Conservation (phyloP, 2,797 vertebrate genomes). For the Mastacembelus armatus region DNA sequence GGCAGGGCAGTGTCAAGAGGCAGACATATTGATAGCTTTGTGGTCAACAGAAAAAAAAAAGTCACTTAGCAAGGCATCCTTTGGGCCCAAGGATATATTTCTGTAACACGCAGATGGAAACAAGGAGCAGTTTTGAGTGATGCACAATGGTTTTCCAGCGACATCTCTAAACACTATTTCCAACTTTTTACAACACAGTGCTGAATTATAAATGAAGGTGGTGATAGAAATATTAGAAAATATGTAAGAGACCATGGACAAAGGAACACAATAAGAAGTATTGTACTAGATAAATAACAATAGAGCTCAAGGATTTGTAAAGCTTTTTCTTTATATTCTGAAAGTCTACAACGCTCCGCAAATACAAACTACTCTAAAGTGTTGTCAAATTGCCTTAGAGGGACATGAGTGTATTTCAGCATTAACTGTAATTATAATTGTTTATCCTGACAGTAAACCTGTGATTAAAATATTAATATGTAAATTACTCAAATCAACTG, state of each 20-base stretch:
- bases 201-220: slow-evolving; percentile 19
- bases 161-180: slow-evolving; percentile 45
- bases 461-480: not conserved
- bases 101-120: slow-evolving; percentile 57
- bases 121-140: slow-evolving; percentile 47
- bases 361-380: not conserved
- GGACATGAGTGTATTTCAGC: not conserved
- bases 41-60: slow-evolving; percentile 73
- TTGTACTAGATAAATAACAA: slow-evolving; percentile 12
- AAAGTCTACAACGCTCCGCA: not conserved
- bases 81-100: slow-evolving; percentile 71
- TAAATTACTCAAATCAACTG: too few relatives aligned
- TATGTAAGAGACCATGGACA: not conserved
- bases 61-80: slow-evolving; percentile 70
- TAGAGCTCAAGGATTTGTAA: not conserved
- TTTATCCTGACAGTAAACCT: too few relatives aligned
- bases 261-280: slow-evolving; percentile 4
- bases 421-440: too few relatives aligned
- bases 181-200: slow-evolving; percentile 27
- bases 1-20: slow-evolving; percentile 72
- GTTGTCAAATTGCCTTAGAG: not conserved
- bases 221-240: slow-evolving; percentile 22
- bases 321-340: not conserved
- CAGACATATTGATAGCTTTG: slow-evolving; percentile 78
- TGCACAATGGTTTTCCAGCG: slow-evolving; percentile 44